Conservation (phyloP, 2,113 vertebrate species). For the Silurus asotus region DNA sequence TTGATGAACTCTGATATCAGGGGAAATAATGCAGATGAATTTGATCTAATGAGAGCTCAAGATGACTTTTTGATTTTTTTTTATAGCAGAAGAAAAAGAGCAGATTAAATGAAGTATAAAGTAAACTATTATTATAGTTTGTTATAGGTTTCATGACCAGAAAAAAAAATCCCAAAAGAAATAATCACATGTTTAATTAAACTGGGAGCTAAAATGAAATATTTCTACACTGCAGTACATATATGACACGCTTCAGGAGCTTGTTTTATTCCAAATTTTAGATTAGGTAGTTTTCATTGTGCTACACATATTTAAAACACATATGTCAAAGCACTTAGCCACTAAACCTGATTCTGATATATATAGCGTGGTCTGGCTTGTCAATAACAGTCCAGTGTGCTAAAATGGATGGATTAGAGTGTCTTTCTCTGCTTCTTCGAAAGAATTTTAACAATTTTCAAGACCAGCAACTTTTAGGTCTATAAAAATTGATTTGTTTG, state of each 20-base stretch:
- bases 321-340: background rate
- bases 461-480: slow-evolving; percentile 79
- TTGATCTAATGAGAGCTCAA: slow-evolving; percentile 42
- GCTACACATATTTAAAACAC: background rate
- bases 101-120: background rate
- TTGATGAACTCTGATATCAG: slow-evolving; percentile 47
- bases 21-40: slow-evolving; percentile 46
- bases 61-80: slow-evolving; percentile 37
- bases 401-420: slow-evolving; percentile 54
- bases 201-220: background rate
- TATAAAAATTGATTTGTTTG: slow-evolving; percentile 82
- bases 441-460: slow-evolving; percentile 77
- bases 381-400: slow-evolving; percentile 47
- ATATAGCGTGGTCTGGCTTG: slow-evolving; percentile 10
- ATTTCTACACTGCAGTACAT: background rate
- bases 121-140: background rate
- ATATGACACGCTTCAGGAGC: background rate
- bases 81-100: slow-evolving; percentile 39
- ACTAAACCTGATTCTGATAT: no score
- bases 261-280: background rate
- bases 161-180: background rate
- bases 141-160: background rate
- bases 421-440: slow-evolving; percentile 59
- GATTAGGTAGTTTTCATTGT: background rate
- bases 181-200: slow-evolving; percentile 14